Conservation (phyloP, 2,888 invertebrate species). For the Caenorhabditis zanzibari region DNA sequence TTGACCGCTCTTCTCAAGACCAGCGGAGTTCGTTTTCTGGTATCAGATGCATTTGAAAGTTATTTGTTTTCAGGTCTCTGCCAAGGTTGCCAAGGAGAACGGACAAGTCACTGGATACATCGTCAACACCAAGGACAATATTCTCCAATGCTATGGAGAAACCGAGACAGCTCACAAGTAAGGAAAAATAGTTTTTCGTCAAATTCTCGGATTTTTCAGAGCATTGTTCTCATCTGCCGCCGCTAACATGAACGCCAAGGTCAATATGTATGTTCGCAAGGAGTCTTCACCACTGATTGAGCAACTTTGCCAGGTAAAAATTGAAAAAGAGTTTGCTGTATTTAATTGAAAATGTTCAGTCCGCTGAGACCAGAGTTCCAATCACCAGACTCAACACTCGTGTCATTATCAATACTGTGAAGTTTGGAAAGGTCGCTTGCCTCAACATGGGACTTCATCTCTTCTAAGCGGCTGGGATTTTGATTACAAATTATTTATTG, state of each 20-base stretch:
- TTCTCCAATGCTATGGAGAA: conserved; percentile 82
- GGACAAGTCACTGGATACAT: conserved; percentile 78
- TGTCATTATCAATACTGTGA: conserved; percentile 75
- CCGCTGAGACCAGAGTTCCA: conserved; percentile 41
- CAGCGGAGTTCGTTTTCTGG: conserved; percentile 46
- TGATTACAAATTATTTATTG: not conserved
- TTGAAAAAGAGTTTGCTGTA: too few species aligned
- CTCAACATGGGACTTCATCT: conserved; percentile 80
- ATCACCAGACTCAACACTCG: conserved; percentile 80
- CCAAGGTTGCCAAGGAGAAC: conserved; percentile 71
- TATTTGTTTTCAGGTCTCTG: conserved; percentile 66
- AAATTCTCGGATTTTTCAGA: conserved; percentile 47
- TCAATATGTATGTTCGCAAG: conserved; percentile 63
- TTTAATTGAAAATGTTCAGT: conserved; percentile 19
- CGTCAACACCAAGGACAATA: conserved; percentile 69
- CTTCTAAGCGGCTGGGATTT: conserved; percentile 68
- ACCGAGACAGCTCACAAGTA: conserved; percentile 71
- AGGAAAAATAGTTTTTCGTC: not conserved
- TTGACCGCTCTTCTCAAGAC: conserved; percentile 67
- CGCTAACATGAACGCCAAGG: conserved; percentile 61
- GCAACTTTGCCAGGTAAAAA: conserved; percentile 53
- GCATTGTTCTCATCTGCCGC: conserved; percentile 67
- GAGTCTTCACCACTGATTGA: conserved; percentile 52
- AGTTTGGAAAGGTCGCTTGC: conserved; percentile 78
- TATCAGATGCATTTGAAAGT: too few species aligned